Evolutionary conservation across 2,797 vertebrate genomes (phyloP).

Genomic region (Sebastes kiyomatsui): DNA sequence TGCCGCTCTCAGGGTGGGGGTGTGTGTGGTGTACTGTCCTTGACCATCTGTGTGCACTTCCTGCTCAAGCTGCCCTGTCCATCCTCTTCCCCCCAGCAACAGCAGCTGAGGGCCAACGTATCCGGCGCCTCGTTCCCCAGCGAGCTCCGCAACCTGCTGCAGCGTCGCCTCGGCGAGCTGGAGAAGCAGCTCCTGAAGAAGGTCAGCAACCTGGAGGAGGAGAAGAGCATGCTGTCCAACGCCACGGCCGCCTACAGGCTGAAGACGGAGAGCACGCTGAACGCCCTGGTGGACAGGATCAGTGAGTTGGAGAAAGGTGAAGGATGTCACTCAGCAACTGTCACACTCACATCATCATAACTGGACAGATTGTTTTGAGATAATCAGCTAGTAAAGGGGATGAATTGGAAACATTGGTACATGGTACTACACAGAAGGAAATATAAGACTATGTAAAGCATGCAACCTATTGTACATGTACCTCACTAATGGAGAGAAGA

Average conservation of each 20-base stretch:
- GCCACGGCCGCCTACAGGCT: slow-evolving; percentile 92
- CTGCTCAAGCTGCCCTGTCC: slow-evolving; percentile 26
- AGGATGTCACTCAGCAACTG: not conserved
- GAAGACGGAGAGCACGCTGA: slow-evolving; percentile 91
- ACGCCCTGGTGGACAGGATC: slow-evolving; percentile 91
- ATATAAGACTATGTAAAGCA: not conserved
- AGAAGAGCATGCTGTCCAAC: slow-evolving; percentile 94
- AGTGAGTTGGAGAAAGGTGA: slow-evolving; percentile 94
- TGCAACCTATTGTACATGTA: not conserved
- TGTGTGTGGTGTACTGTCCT: no score
- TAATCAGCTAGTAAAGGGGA: not conserved
- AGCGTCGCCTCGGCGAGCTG: slow-evolving; percentile 89
- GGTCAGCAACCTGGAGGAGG: slow-evolving; percentile 92
- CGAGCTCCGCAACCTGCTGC: slow-evolving; percentile 93
- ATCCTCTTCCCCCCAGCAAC: slow-evolving; percentile 75
- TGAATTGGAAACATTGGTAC: not conserved
- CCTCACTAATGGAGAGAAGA: slow-evolving; percentile 24
- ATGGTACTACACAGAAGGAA: not conserved
- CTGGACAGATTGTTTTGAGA: not conserved
- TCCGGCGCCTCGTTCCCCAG: slow-evolving; percentile 87
- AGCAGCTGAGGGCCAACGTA: slow-evolving; percentile 90
- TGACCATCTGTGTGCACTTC: slow-evolving; percentile 20
- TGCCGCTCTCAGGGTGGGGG: not conserved
- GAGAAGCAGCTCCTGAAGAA: slow-evolving; percentile 94
- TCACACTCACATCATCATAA: not conserved